A percentile compares a stretch with the other conserved stretches of the same genome.
Conservation (phyloP, 2,888 invertebrate genomes). For the Teleogryllus oceanicus region DNA sequence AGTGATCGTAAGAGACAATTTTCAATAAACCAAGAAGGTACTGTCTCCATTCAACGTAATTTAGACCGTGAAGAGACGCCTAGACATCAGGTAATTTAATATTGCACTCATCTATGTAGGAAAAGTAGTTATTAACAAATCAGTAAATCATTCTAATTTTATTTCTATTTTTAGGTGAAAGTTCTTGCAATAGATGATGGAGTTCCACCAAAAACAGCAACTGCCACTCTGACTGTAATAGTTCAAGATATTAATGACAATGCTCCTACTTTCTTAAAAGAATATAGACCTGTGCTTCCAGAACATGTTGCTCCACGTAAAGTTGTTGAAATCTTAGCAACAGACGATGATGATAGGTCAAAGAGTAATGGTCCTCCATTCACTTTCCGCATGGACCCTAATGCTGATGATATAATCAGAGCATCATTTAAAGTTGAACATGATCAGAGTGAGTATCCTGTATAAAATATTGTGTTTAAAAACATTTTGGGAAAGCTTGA, state of each 20-base stretch:
- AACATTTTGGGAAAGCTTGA: background rate
- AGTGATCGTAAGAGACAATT: slow-evolving; percentile 55
- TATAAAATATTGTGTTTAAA: too few relatives aligned
- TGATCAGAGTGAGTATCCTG: slow-evolving; percentile 74
- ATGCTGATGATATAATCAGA: slow-evolving; percentile 87
- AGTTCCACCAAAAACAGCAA: slow-evolving; percentile 87
- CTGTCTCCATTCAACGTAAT: slow-evolving; percentile 87
- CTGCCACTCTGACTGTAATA: slow-evolving; percentile 88
- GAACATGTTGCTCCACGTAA: slow-evolving; percentile 90
- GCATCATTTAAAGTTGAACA: slow-evolving; percentile 95
- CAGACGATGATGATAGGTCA: slow-evolving; percentile 89
- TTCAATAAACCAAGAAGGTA: slow-evolving; percentile 61
- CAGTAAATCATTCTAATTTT: background rate
- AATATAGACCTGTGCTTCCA: slow-evolving; percentile 86
- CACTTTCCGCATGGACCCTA: slow-evolving; percentile 88
- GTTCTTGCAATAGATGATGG: slow-evolving; percentile 94
- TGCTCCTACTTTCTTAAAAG: slow-evolving; percentile 88
- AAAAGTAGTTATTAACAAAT: background rate
- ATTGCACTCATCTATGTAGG: background rate
- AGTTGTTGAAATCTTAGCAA: slow-evolving; percentile 88
- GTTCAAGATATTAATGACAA: slow-evolving; percentile 95
- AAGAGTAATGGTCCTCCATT: slow-evolving; percentile 97
- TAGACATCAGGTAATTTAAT: slow-evolving; percentile 68
- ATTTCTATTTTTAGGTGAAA: slow-evolving; percentile 60
- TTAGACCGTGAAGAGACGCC: slow-evolving; percentile 93